A percentile compares a stretch with the other conserved stretches of the same genome.
Evolutionary conservation across 2,797 vertebrate species (phyloP).

Genomic region (Sus cebifrons): DNA sequence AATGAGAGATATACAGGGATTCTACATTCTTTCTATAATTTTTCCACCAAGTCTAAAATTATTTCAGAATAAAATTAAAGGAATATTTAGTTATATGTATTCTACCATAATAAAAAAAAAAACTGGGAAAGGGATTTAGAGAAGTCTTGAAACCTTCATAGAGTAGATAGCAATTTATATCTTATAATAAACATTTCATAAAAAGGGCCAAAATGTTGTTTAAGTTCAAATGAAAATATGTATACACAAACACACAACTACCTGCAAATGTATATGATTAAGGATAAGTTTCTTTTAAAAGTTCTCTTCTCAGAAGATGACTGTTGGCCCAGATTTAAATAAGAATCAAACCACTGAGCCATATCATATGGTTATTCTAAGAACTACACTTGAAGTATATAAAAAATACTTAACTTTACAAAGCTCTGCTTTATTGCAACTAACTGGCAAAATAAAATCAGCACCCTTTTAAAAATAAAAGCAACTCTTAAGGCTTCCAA

Average conservation of each 20-base stretch:
- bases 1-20: background rate
- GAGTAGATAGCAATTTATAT: background rate
- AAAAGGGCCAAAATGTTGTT: background rate
- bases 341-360: background rate
- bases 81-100: background rate
- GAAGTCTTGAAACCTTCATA: slow-evolving; percentile 1
- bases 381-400: background rate
- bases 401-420: background rate
- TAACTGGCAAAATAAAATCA: background rate
- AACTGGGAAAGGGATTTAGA: background rate
- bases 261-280: slow-evolving; percentile 10
- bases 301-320: slow-evolving; percentile 26
- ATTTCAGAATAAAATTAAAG: slow-evolving; percentile 53
- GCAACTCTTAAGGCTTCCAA: slow-evolving; percentile 9
- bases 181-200: background rate
- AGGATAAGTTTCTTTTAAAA: slow-evolving; percentile 30
- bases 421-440: background rate
- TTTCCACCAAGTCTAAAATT: slow-evolving; percentile 10
- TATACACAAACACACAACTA: background rate
- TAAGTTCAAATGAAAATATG: background rate
- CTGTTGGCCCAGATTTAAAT: background rate
- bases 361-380: background rate
- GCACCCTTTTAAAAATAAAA: slow-evolving; percentile 27
- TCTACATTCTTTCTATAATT: background rate
- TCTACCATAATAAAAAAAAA: background rate